phyloP scores from a whole-genome alignment of 2,113 vertebrate genomes.

The Stercorarius parasiticus region DNA sequence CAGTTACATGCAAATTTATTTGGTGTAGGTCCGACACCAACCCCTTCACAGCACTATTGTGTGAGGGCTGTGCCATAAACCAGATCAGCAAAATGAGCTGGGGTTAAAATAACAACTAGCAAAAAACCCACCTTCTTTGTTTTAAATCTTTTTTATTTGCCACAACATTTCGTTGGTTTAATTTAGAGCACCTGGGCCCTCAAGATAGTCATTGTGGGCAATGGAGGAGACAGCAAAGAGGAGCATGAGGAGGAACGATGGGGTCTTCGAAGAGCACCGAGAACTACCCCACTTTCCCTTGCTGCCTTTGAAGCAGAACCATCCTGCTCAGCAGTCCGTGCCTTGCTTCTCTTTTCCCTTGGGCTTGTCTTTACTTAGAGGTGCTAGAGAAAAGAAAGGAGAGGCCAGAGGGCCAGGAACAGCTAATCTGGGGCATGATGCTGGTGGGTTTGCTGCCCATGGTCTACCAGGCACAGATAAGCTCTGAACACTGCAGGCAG shows the following conservation, averaged over 20 bases:
- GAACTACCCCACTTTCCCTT: background rate
- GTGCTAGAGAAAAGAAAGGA: background rate
- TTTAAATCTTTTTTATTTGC: background rate
- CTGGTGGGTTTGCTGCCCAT: background rate
- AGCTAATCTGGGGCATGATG: background rate
- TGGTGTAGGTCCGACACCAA: rapidly evolving
- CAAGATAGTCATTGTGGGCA: background rate
- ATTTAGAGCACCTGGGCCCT: background rate
- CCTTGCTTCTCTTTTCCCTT: background rate
- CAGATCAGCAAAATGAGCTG: background rate
- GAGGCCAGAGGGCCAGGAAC: background rate
- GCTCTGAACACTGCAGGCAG: background rate
- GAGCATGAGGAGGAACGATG: rapidly evolving
- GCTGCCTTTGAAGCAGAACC: background rate
- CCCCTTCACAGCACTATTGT: background rate
- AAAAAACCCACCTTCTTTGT: background rate
- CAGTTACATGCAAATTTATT: background rate
- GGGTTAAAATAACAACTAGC: background rate
- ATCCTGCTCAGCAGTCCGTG: background rate
- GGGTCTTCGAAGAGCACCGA: background rate
- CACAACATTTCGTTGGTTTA: background rate
- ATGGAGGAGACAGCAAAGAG: background rate
- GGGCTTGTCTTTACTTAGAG: background rate
- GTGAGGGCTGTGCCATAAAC: background rate
- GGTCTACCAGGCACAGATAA: background rate